Evolutionary conservation across 2,888 invertebrate species (phyloP).

Genomic region (Frankliniella fusca): DNA sequence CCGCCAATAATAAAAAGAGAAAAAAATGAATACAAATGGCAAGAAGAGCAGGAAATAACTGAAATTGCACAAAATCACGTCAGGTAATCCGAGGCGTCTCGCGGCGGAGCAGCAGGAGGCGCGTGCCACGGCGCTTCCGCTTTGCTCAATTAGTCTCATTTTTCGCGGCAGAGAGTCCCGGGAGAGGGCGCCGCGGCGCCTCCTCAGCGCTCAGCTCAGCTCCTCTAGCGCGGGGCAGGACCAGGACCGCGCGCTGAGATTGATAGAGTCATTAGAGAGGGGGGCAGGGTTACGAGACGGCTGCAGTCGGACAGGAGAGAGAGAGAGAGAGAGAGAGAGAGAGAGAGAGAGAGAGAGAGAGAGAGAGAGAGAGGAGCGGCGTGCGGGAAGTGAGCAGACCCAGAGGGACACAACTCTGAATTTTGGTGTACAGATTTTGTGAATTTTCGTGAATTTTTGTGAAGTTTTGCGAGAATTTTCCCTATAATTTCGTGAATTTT

Average conservation of each 20-base stretch:
- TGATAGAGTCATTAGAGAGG: constrained; percentile 10
- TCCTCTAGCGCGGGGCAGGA: background rate
- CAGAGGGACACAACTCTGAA: background rate
- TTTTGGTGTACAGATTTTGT: too few species aligned
- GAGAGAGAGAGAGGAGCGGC: background rate
- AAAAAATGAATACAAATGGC: background rate
- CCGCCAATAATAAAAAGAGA: background rate
- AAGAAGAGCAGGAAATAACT: too few species aligned
- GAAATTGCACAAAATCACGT: too few species aligned
- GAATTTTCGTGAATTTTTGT: too few species aligned
- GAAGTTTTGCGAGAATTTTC: too few species aligned
- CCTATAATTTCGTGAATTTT: too few species aligned
- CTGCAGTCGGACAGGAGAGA: background rate
- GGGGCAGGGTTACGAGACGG: background rate
- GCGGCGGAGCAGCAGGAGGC: background rate
- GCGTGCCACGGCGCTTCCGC: background rate
- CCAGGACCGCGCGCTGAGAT: background rate
- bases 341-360: background rate
- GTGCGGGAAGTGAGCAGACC: background rate
- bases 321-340: background rate
- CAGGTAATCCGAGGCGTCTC: background rate
- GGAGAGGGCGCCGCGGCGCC: too few species aligned
- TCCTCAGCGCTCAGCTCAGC: background rate
- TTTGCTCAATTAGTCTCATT: constrained; percentile 21
- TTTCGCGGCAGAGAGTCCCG: background rate